A percentile compares a stretch with the other conserved stretches of the same genome.
phyloP scores from a whole-genome alignment of 2,113 vertebrate genomes.

The Dasyornis broadbenti region DNA sequence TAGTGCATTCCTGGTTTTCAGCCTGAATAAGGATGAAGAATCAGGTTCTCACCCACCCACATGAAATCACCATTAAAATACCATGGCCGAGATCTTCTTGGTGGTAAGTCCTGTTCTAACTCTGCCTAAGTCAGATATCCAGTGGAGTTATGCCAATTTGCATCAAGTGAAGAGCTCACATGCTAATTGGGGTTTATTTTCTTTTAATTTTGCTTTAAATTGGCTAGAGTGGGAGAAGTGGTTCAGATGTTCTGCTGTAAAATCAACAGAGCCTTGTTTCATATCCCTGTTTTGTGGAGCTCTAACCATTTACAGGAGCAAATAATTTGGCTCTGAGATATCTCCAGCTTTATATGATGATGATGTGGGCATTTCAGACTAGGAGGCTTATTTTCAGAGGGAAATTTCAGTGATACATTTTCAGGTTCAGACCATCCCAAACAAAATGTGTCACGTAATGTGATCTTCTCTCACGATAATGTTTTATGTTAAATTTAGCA shows the following conservation, averaged over 20 bases:
- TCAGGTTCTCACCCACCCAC: neutral
- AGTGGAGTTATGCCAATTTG: neutral
- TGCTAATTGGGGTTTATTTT: neutral
- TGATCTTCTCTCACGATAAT: neutral
- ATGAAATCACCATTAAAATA: neutral
- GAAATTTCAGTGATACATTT: neutral
- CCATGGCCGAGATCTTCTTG: neutral
- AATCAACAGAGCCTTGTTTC: slow-evolving; percentile 16
- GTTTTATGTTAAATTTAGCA: neutral
- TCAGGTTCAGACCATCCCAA: neutral
- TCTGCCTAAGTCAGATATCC: neutral
- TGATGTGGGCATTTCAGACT: neutral
- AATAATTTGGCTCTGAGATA: neutral
- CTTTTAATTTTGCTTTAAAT: neutral
- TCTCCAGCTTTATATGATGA: neutral
- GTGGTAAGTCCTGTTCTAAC: neutral
- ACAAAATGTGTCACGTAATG: neutral
- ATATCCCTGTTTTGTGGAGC: neutral
- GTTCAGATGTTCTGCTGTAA: slow-evolving; percentile 1
- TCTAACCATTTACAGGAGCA: neutral
- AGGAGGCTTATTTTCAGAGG: neutral
- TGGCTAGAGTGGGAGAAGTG: neutral
- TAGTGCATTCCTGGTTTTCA: neutral
- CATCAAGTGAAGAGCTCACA: neutral
- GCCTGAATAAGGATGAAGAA: neutral